Percentiles rank a stretch among this genome's conserved stretches.
phyloP scores from a whole-genome alignment of 2,797 vertebrate species.

The Caiman crocodilus region DNA sequence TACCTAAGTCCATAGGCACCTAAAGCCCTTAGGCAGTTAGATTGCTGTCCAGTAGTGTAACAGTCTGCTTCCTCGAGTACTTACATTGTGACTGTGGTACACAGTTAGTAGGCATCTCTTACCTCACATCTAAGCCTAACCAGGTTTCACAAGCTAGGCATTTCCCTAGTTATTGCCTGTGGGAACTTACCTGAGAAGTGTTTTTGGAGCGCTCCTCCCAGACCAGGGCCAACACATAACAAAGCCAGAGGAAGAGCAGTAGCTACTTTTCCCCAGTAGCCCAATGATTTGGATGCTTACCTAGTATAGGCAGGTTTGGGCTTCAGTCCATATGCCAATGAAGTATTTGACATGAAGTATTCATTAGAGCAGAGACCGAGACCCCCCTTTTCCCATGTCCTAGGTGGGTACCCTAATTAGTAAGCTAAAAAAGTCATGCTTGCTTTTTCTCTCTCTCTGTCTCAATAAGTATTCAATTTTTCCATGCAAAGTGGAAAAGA shows the following conservation, averaged over 20 bases:
- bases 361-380: too few species aligned
- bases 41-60: too few species aligned
- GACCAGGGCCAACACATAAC: not conserved
- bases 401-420: not conserved
- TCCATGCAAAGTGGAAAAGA: not conserved
- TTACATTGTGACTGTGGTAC: too few species aligned
- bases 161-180: not conserved
- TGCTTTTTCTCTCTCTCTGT: not conserved
- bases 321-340: not conserved
- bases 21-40: too few species aligned
- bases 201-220: not conserved
- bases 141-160: fast-evolving
- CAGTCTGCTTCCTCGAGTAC: too few species aligned
- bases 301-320: too few species aligned
- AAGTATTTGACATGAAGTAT: too few species aligned
- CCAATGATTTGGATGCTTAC: not conserved
- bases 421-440: not conserved
- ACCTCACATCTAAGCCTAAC: fast-evolving
- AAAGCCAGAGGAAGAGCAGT: fast-evolving
- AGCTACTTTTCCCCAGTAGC: not conserved
- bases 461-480: not conserved
- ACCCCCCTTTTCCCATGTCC: not conserved
- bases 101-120: too few species aligned
- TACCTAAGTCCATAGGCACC: too few species aligned
- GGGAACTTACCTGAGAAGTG: too few species aligned